Evolutionary conservation across 2,113 vertebrate species (phyloP).

Genomic region (Lepidothrix coronata): DNA sequence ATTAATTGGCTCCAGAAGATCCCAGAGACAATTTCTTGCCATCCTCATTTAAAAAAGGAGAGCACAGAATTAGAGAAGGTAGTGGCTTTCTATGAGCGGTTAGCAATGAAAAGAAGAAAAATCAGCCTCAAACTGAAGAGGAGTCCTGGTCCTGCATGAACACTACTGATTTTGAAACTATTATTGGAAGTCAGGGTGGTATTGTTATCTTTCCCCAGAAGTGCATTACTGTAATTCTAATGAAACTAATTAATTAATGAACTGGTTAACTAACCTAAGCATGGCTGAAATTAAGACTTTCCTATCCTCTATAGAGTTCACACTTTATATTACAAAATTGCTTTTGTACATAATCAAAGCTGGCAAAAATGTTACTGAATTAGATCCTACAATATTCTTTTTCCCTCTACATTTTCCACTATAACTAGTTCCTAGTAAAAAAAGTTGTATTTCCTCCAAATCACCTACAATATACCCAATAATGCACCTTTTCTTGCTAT

Average conservation of each 20-base stretch:
- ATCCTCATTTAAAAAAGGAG: neutral
- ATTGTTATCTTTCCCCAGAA: neutral
- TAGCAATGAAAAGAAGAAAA: neutral
- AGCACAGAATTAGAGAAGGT: neutral
- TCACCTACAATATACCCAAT: neutral
- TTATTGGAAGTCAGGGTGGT: neutral
- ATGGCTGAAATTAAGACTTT: neutral
- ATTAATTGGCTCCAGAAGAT: neutral
- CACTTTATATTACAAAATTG: neutral
- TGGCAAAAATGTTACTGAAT: neutral
- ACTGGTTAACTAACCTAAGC: neutral
- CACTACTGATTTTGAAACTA: neutral
- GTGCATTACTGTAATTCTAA: neutral
- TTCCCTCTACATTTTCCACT: neutral
- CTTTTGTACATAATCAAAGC: neutral
- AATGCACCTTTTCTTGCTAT: conserved; percentile 34
- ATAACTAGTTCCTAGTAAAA: neutral
- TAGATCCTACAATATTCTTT: neutral
- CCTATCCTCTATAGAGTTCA: neutral
- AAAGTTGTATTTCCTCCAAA: neutral
- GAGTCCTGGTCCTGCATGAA: neutral
- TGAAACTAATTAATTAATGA: neutral
- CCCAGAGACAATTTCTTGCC: neutral
- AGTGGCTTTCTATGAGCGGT: neutral
- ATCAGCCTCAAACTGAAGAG: neutral